Base-by-base conservation (phyloP, 2,113 vertebrate species). In the Ptyas mucosa region DNA sequence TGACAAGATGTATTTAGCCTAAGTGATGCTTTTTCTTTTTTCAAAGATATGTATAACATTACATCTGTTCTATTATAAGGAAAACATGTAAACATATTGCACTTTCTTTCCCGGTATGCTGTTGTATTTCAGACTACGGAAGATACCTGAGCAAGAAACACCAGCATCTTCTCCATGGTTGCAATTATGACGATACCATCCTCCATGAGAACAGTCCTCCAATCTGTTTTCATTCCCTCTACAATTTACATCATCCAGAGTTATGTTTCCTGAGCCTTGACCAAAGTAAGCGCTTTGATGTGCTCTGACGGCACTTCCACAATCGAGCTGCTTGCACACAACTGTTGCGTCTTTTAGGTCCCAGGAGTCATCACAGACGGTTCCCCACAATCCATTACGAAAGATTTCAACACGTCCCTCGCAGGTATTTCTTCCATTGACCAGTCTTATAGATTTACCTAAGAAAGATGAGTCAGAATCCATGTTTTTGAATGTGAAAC, bases 171-270 rank as follows among this genome's bases (percentile, higher is more conserved):
- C 91, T 94, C 97, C 98, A 96, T 98, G 98, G 89, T 97, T 97
- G 81, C 98, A 99, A 97, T 98, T 97, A 89, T 98, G 98, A 5
- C 94, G 94, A 90, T 97, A 98, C 97, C 98, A 97, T 93, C 97
- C 97, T 0, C 94, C 95, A 53, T 98, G 98, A 51, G 90, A 93
- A 93, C 98, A 98, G 94, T 98, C 97, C 9, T 96, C 97, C 93
- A 98, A 95, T 5, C 95, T 97, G 4, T 96, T 46, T 96, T 99
- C 98, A 0, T 97, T 97, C 52, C 98, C 98, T 0, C 53, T 94
- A 94, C 98, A 98, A 39, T 85, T 95, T 53, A 98, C 96, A 0
- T 98, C 94, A 5, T 98, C 98, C 96, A 98, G 95, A 86, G 98
- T 95, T 94, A 99, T 98, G 23, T 95, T 95, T 4, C 98, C 98